A percentile compares a stretch with the other conserved stretches of the same genome.
Conservation (phyloP, 2,113 vertebrate species). For the Caloenas nicobarica region DNA sequence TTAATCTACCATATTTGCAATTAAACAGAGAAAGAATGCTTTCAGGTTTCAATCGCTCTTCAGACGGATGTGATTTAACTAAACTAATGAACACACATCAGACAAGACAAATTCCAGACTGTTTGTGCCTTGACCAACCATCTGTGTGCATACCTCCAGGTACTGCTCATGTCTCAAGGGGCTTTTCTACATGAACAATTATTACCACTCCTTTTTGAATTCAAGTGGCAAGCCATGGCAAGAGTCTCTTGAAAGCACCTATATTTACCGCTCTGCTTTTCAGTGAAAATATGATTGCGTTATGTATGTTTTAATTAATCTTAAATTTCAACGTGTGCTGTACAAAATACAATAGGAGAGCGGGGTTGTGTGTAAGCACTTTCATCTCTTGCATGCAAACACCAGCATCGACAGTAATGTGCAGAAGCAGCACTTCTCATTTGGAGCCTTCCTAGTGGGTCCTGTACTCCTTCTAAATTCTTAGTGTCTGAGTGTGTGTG, state of each 20-base stretch:
- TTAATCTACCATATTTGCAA: conserved; percentile 59
- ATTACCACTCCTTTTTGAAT: conserved; percentile 64
- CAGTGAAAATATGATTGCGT: not conserved
- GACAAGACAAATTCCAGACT: conserved; percentile 84
- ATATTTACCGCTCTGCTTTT: conserved; percentile 31
- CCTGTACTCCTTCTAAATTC: not conserved
- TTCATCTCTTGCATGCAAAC: not conserved
- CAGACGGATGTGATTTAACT: conserved; percentile 76
- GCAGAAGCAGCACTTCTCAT: not conserved
- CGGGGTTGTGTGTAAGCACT: not conserved
- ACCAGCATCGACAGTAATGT: not conserved
- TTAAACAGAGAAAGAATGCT: conserved; percentile 59
- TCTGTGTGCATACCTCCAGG: conserved; percentile 82
- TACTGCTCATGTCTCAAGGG: conserved; percentile 82
- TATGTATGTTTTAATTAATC: not conserved
- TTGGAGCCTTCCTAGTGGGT: not conserved
- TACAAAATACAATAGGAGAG: not conserved
- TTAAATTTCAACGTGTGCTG: accelerated
- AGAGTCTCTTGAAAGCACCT: conserved; percentile 51
- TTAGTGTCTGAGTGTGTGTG: not conserved
- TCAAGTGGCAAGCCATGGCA: conserved; percentile 75
- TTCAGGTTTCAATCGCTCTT: conserved; percentile 65
- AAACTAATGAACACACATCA: conserved; percentile 77
- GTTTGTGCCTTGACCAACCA: conserved; percentile 80
- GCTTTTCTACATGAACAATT: conserved; percentile 77